Base-by-base conservation (phyloP, 2,888 invertebrate genomes). In the Capitulum mitella region DNA sequence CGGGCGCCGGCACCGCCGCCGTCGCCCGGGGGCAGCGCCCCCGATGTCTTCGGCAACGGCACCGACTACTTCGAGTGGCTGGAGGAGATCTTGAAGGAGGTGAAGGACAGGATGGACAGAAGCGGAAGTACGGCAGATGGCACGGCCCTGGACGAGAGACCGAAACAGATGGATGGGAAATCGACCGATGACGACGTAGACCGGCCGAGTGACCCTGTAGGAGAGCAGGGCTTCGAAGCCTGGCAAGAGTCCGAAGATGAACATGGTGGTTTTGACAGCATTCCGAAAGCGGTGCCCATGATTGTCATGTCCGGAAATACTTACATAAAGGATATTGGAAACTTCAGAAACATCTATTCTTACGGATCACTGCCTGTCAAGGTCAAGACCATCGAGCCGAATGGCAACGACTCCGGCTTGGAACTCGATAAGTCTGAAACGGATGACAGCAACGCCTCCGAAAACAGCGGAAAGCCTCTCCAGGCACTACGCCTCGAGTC, bases 271-370 rank as follows among this genome's bases (percentile, higher is more conserved):
- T 70, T 70, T 16, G 76, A 76, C 29, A 76, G 8, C 46, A 48
- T 46, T 14, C 46, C 76, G 3, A 76, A 76, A 26, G 46, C 76
- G 10, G 46, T 76, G 14, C 76, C 76, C 29, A 46, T 76, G 76
- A 76, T 76, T 43, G 76, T 76, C 22, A 29, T 76, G 76, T 76
- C 76, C 3, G 76, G 76, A 29, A 76, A 76, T 29, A 76, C 76
- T 0, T 76, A 76, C 32, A 76, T 76, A 5, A 76, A 76, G 16
- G 76, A 76, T 32, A 46, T 76, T 29, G 76, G 76, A 2, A 76
- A 46, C 46, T 48, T 46, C 46, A 26, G 46, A 14, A 76, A 48
- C 19, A 32, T 5, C 0, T 76, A 76, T 16, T 0, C 43, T 8
- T 76, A 76, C 76, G 46, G 76, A 2, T 0, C 12, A 3, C 48